A percentile compares a stretch with the other conserved stretches of the same genome.
phyloP scores from a whole-genome alignment of 2,888 invertebrate genomes.

The Tanypteryx hageni region DNA sequence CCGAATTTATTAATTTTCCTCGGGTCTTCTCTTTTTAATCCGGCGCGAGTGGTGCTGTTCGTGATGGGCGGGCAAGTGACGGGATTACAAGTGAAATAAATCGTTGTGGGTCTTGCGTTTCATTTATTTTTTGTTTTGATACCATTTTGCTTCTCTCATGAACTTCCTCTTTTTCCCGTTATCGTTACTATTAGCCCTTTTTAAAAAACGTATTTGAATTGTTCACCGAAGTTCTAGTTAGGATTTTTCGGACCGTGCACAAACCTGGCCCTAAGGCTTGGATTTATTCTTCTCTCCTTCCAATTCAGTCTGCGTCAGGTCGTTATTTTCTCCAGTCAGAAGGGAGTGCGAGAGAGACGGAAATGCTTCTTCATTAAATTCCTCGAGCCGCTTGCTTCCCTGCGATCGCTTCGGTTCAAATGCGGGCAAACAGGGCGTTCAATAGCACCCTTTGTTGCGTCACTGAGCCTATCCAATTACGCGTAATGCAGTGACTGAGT shows the following conservation, averaged over 20 bases:
- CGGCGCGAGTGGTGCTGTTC: too few relatives aligned
- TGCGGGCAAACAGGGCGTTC: not conserved
- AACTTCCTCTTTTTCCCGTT: too few relatives aligned
- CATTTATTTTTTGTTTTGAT: too few relatives aligned
- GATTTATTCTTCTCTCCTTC: not conserved
- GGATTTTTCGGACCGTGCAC: not conserved
- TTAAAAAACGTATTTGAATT: too few relatives aligned
- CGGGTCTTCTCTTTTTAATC: too few relatives aligned
- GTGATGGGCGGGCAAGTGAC: too few relatives aligned
- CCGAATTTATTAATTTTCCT: too few relatives aligned
- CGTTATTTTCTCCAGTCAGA: not conserved
- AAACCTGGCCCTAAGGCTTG: not conserved
- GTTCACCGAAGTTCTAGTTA: not conserved
- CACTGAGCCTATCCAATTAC: not conserved
- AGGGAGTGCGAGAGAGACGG: not conserved
- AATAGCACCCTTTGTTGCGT: not conserved
- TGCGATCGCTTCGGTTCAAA: not conserved
- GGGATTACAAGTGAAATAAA: too few relatives aligned
- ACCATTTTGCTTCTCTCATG: too few relatives aligned
- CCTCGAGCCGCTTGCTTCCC: not conserved
- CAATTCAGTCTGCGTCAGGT: not conserved
- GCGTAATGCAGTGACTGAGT: not conserved
- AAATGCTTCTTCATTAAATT: not conserved
- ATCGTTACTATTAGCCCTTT: too few relatives aligned
- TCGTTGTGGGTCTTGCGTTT: too few relatives aligned